phyloP scores from a whole-genome alignment of 2,888 invertebrate species.

The Philereme transversata region DNA sequence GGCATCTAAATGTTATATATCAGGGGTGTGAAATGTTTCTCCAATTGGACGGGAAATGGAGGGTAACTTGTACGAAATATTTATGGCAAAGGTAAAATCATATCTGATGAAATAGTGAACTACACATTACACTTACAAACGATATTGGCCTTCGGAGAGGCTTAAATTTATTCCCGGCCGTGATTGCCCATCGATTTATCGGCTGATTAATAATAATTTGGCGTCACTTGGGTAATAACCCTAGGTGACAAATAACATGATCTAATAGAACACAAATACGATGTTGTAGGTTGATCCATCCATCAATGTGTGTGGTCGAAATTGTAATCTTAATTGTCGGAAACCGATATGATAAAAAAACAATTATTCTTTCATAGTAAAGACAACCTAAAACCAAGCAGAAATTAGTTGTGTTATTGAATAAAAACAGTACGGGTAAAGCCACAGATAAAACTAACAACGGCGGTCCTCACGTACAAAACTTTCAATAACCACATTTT shows the following conservation, averaged over 20 bases:
- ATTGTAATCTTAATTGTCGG: constrained; percentile 31
- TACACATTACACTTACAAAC: constrained; percentile 12
- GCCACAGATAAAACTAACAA: constrained; percentile 48
- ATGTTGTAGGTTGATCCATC: constrained; percentile 17
- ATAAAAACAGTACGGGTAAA: constrained; percentile 46
- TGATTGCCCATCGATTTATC: constrained; percentile 1
- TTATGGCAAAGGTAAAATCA: constrained; percentile 33
- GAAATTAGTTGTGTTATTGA: constrained; percentile 44
- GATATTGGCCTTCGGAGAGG: not conserved
- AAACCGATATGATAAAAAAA: constrained; percentile 33
- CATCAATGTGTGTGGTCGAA: constrained; percentile 28
- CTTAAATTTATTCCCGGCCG: not conserved
- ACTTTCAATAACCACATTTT: constrained; percentile 46
- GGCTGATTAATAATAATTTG: not conserved
- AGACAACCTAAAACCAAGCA: constrained; percentile 46
- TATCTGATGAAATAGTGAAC: constrained; percentile 28
- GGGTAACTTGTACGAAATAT: constrained; percentile 34
- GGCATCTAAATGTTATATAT: constrained; percentile 36
- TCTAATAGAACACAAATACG: constrained; percentile 3
- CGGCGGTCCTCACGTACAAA: constrained; percentile 48
- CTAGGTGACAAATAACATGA: constrained; percentile 4
- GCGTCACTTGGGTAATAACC: not conserved
- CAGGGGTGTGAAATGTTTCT: constrained; percentile 39
- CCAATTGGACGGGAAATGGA: constrained; percentile 34
- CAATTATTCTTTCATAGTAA: constrained; percentile 36